Conservation (phyloP, 2,113 vertebrate genomes). For the Entomyzon cyanotis region DNA sequence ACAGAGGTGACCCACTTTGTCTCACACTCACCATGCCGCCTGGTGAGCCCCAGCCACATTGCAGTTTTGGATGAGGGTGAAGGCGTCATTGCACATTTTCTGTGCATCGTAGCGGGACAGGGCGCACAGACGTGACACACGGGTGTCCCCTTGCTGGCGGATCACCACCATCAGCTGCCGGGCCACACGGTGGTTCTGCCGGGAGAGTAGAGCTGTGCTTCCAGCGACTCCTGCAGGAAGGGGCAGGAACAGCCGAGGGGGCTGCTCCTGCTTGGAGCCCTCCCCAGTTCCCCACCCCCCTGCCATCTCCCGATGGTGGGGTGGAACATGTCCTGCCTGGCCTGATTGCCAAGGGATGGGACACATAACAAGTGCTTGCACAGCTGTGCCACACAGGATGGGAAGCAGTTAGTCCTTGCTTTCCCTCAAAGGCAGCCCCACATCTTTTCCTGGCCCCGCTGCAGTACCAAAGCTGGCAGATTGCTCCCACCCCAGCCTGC, state of each 20-base stretch:
- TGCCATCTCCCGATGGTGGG: neutral
- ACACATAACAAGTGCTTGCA: neutral
- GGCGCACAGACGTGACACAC: slow-evolving; percentile 87
- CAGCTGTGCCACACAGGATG: neutral
- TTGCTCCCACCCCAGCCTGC: neutral
- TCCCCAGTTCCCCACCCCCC: too few relatives aligned
- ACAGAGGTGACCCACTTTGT: accelerated
- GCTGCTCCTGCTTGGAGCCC: neutral
- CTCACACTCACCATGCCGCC: slow-evolving; percentile 85
- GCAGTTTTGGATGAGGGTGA: slow-evolving; percentile 86
- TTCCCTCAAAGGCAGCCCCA: neutral
- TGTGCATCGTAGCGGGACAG: slow-evolving; percentile 85
- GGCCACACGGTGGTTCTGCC: slow-evolving; percentile 88
- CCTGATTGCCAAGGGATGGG: neutral
- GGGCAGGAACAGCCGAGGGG: neutral
- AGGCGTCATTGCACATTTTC: slow-evolving; percentile 86
- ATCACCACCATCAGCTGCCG: slow-evolving; percentile 85
- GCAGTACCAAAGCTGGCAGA: neutral
- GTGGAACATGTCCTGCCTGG: neutral
- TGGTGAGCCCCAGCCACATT: slow-evolving; percentile 86
- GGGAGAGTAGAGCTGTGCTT: neutral
- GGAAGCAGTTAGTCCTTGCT: neutral
- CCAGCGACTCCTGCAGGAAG: slow-evolving; percentile 40
- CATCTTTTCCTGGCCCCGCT: accelerated
- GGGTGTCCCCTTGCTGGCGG: slow-evolving; percentile 81